These are phyloP conservation scores for Xenopus laevis DNA, from an alignment of 2,113 vertebrate species.

Conservation along the genomic window DNA sequence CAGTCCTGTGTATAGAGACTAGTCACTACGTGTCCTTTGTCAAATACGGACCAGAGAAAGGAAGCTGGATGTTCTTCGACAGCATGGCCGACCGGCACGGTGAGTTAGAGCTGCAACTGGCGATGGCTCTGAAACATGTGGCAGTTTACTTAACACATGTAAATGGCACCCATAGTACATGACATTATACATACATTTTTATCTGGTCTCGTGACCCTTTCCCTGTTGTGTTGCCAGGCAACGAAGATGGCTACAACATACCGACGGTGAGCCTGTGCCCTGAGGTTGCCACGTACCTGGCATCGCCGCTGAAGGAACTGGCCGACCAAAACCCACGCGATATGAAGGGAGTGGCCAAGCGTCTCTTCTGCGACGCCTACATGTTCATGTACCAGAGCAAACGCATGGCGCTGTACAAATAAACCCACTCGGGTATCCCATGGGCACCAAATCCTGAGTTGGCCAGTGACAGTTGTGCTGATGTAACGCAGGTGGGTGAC, in stretches of 20 bases:
- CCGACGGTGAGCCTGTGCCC: slow-evolving; percentile 73
- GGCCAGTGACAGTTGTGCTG: not conserved
- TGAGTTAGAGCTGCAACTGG: slow-evolving; percentile 49
- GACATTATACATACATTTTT: too few species aligned
- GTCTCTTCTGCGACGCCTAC: slow-evolving; percentile 86
- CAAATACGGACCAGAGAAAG: slow-evolving; percentile 66
- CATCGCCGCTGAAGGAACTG: slow-evolving; percentile 65
- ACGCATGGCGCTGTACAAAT: slow-evolving; percentile 78
- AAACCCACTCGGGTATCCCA: slow-evolving; percentile 27
- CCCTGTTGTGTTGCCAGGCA: slow-evolving; percentile 59
- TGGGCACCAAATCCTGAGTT: not conserved
- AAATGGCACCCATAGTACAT: too few species aligned
- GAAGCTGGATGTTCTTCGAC: slow-evolving; percentile 88
- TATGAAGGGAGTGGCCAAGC: slow-evolving; percentile 83
- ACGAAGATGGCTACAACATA: slow-evolving; percentile 77
- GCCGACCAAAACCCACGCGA: slow-evolving; percentile 74
- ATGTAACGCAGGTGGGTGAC: too few species aligned
- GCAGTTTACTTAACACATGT: too few species aligned
- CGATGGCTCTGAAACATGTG: not conserved
- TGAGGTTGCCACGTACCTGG: slow-evolving; percentile 73
- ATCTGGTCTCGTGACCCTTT: not conserved
- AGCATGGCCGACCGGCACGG: slow-evolving; percentile 87
- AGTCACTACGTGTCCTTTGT: slow-evolving; percentile 89
- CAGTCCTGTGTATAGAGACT: slow-evolving; percentile 86
- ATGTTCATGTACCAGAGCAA: slow-evolving; percentile 86